Percentiles rank a stretch among this genome's conserved stretches.
Conservation (phyloP, 2,113 vertebrate species). For the Microcebus tavaratra region DNA sequence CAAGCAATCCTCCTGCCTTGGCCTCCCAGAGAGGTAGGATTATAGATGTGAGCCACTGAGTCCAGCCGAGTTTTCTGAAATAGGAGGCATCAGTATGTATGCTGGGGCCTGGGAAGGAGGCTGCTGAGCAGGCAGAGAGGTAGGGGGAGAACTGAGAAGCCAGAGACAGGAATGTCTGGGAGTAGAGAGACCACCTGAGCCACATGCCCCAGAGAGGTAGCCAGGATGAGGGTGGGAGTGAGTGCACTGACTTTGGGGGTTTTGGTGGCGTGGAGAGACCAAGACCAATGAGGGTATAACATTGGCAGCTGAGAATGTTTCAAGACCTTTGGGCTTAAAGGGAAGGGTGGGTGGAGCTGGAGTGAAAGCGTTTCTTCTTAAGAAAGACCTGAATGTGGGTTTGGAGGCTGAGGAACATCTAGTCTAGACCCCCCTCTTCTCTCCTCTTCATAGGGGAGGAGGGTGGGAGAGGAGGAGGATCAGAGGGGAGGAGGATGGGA, state of each 20-base stretch:
- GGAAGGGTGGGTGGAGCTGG: background rate
- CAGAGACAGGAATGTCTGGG: background rate
- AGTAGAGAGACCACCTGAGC: background rate
- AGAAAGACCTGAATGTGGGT: background rate
- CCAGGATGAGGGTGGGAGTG: background rate
- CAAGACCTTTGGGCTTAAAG: background rate
- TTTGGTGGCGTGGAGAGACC: background rate
- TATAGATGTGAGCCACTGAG: too few relatives aligned
- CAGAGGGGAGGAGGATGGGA: background rate
- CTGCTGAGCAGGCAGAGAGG: background rate
- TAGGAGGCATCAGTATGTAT: background rate
- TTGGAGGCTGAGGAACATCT: background rate
- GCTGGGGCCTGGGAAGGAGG: background rate
- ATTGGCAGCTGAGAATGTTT: background rate
- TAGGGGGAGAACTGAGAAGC: background rate
- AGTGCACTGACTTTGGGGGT: background rate
- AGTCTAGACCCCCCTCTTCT: too few relatives aligned
- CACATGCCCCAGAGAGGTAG: background rate
- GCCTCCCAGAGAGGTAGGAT: too few relatives aligned
- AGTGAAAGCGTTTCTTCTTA: background rate
- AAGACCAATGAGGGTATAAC: background rate
- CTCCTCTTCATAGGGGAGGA: background rate
- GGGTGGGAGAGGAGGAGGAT: background rate
- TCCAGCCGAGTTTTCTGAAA: background rate
- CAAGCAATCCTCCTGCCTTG: too few relatives aligned